Evolutionary conservation across 2,113 vertebrate species (phyloP).

Genomic region (Meleagris gallopavo): DNA sequence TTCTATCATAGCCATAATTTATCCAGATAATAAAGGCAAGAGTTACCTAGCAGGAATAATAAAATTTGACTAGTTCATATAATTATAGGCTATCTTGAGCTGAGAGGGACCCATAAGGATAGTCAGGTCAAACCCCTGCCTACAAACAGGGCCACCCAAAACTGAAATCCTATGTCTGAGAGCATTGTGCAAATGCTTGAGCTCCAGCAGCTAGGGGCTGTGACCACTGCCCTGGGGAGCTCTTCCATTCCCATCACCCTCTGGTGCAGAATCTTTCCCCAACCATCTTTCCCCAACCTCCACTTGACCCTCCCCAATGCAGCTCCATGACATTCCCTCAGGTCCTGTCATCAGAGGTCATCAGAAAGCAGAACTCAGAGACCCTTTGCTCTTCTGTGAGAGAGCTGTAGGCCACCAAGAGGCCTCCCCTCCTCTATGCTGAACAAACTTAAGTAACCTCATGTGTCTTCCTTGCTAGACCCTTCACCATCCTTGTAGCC

Average conservation of each 20-base stretch:
- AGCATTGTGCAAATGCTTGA: not conserved
- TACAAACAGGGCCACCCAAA: not conserved
- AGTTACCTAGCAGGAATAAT: not conserved
- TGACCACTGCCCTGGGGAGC: not conserved
- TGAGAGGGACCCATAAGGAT: no score
- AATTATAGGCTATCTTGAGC: no score
- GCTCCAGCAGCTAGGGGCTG: not conserved
- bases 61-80: not conserved
- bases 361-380: not conserved
- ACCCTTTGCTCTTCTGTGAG: not conserved
- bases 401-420: not conserved
- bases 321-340: not conserved
- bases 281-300: not conserved
- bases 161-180: no score
- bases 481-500: not conserved
- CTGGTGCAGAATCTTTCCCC: not conserved
- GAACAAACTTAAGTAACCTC: not conserved
- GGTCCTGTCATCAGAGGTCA: no score
- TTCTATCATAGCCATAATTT: not conserved
- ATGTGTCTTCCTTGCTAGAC: not conserved
- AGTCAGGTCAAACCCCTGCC: no score
- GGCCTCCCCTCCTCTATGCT: not conserved
- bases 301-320: not conserved
- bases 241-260: not conserved
- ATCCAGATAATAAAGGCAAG: not conserved